Evolutionary conservation across 2,113 vertebrate species (phyloP).

Genomic region (Nematolebias whitei): DNA sequence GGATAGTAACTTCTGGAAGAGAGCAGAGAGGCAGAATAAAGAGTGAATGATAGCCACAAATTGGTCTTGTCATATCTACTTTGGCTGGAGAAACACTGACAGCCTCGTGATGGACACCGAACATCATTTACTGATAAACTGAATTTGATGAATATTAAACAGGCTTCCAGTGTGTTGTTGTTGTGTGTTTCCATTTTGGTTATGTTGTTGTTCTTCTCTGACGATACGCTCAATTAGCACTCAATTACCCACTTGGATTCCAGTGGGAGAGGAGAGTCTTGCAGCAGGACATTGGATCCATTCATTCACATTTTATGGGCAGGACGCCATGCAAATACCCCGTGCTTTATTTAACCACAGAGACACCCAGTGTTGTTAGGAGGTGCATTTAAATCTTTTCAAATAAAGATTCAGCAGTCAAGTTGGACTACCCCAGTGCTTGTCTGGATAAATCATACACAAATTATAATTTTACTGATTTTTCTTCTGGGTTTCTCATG

Average conservation of each 20-base stretch:
- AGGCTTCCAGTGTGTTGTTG: slow-evolving; percentile 18
- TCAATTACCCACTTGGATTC: slow-evolving; percentile 56
- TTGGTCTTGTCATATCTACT: slow-evolving; percentile 33
- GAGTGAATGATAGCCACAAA: slow-evolving; percentile 22
- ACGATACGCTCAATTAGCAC: slow-evolving; percentile 59
- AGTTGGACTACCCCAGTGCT: background rate
- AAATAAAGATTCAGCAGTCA: slow-evolving; percentile 15
- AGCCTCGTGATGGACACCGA: slow-evolving; percentile 31
- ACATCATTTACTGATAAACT: slow-evolving; percentile 30
- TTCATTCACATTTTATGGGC: slow-evolving; percentile 55
- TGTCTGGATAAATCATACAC: background rate
- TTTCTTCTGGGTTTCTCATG: background rate
- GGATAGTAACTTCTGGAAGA: background rate
- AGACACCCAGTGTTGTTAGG: slow-evolving; percentile 21
- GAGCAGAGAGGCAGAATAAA: background rate
- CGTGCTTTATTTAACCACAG: slow-evolving; percentile 25
- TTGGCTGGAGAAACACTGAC: slow-evolving; percentile 20
- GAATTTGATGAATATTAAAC: slow-evolving; percentile 42
- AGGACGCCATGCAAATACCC: slow-evolving; percentile 43
- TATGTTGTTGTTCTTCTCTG: slow-evolving; percentile 39
- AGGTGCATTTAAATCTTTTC: slow-evolving; percentile 10
- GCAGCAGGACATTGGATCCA: slow-evolving; percentile 46
- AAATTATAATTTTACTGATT: background rate
- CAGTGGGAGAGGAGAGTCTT: slow-evolving; percentile 34
- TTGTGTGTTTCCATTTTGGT: slow-evolving; percentile 37